These are phyloP conservation scores for Manduca sexta DNA, from an alignment of 1,140 invertebrate genomes.

Conservation along the genomic window DNA sequence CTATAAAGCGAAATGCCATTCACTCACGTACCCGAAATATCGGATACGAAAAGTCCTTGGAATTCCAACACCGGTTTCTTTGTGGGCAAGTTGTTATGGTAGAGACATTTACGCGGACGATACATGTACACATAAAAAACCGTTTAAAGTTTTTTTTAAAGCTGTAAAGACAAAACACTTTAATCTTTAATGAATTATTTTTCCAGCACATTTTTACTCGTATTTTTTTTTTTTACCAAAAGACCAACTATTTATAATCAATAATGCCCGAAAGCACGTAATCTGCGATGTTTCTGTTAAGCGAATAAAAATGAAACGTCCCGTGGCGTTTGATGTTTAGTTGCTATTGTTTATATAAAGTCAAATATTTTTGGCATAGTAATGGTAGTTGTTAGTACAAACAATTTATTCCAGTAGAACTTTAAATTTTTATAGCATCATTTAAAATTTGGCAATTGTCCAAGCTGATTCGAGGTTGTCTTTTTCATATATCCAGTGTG, in stretches of 20 bases:
- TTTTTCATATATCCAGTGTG: constrained; percentile 46
- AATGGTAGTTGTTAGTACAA: constrained; percentile 24
- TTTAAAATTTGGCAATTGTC: constrained; percentile 51
- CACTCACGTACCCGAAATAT: no score
- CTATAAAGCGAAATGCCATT: no score
- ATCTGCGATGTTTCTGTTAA: constrained; percentile 1
- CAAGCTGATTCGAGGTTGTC: constrained; percentile 42
- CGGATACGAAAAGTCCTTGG: no score
- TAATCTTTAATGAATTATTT: background rate
- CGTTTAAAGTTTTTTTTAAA: no score
- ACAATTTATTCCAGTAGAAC: constrained; percentile 50
- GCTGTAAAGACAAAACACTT: no score
- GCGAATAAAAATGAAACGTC: constrained; percentile 13
- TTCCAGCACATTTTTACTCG: no score
- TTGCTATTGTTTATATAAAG: constrained; percentile 35
- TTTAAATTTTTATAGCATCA: constrained; percentile 65
- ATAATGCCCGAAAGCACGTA: constrained; percentile 2
- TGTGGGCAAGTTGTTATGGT: no score
- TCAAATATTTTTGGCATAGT: constrained; percentile 44
- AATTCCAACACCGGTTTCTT: no score
- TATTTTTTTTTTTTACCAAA: no score
- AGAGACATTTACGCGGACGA: no score
- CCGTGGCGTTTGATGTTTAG: constrained; percentile 19
- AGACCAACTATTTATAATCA: background rate
- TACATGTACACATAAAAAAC: no score